Percentiles rank a stretch among this genome's conserved stretches.
These are phyloP conservation scores for Toxotes jaculatrix DNA, from an alignment of 2,113 vertebrate species.

Conservation along the genomic window DNA sequence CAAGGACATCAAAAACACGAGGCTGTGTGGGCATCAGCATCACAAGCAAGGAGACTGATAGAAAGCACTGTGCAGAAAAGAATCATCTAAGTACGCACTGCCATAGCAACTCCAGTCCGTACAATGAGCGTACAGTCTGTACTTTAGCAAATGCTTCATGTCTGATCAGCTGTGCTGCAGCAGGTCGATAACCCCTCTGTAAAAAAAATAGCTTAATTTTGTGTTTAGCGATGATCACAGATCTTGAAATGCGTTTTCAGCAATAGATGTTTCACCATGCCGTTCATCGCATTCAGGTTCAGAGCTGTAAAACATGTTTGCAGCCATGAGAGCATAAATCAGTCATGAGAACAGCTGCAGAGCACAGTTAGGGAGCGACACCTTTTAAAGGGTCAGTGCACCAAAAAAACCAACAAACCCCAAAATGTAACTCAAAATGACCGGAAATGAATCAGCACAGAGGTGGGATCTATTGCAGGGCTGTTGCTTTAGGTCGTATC, in stretches of 20 bases:
- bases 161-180: constrained; percentile 11
- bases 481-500: no score
- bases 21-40: constrained; percentile 54
- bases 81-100: constrained; percentile 11
- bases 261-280: background rate
- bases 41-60: constrained; percentile 11
- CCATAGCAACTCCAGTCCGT: constrained; percentile 38
- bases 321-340: background rate
- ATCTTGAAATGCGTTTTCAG: background rate
- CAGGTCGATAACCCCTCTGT: background rate
- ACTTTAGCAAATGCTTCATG: constrained; percentile 22
- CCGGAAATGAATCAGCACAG: no score
- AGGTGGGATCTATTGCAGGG: no score
- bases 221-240: background rate
- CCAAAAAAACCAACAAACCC: background rate
- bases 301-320: background rate
- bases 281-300: background rate
- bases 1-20: constrained; percentile 51
- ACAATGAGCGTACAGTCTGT: constrained; percentile 9
- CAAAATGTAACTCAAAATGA: background rate
- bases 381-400: constrained; percentile 11
- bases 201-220: no score
- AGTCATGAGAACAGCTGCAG: background rate
- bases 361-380: background rate
- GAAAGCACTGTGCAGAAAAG: background rate